Percentiles rank a stretch among this genome's conserved stretches.
Evolutionary conservation across 1,140 invertebrate species (phyloP).

Genomic region (Atta colombica): DNA sequence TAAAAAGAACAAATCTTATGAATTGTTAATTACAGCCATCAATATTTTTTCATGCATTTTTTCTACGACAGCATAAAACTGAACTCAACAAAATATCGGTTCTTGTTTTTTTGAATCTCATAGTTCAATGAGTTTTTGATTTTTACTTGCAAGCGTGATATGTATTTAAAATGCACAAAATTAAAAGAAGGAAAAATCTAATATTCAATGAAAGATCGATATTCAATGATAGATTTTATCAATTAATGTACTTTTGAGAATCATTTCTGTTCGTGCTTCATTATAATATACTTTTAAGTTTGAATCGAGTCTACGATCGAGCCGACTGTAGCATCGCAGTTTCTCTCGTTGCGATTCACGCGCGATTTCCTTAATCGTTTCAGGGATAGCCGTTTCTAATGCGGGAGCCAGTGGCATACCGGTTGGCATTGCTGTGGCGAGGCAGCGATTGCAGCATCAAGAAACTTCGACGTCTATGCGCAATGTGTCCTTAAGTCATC

Average conservation of each 20-base stretch:
- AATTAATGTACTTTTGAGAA: neutral
- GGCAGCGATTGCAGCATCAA: constrained; percentile 91
- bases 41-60: too few species aligned
- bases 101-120: neutral
- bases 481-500: constrained; percentile 85
- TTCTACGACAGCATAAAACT: neutral
- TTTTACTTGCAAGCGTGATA: neutral
- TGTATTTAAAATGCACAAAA: neutral
- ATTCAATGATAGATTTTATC: neutral
- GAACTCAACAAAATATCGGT: neutral
- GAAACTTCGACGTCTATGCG: constrained; percentile 87
- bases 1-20: too few species aligned
- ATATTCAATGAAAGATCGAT: neutral
- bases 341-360: constrained; percentile 15
- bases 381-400: constrained; percentile 84
- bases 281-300: neutral
- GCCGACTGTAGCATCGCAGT: neutral
- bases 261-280: neutral
- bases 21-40: too few species aligned
- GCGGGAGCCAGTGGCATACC: constrained; percentile 89
- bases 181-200: neutral
- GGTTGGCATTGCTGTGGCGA: constrained; percentile 94
- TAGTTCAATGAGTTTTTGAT: neutral
- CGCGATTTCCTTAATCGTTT: constrained; percentile 58
- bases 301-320: neutral